Evolutionary conservation across 35 echinoderm and acorn worm species (phyloP).

Genomic region (Chiridota heheva): DNA sequence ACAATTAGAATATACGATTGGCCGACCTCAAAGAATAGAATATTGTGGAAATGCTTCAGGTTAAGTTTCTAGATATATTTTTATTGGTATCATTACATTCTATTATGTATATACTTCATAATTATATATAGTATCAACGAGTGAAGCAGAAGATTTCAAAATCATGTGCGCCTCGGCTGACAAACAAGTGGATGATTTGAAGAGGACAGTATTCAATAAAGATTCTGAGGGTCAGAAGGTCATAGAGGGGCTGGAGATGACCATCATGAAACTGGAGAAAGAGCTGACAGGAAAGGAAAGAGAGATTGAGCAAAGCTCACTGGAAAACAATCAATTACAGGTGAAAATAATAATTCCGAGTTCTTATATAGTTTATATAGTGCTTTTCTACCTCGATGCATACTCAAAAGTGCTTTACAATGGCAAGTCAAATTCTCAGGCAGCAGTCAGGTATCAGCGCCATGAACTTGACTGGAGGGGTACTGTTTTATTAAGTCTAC

Average conservation of each 20-base stretch:
- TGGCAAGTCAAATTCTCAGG: too few relatives aligned
- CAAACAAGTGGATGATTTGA: conserved; percentile 52
- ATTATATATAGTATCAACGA: conserved; percentile 37
- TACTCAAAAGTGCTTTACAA: too few relatives aligned
- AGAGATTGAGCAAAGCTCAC: background rate
- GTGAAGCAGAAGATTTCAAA: conserved; percentile 87
- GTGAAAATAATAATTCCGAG: background rate
- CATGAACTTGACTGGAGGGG: too few relatives aligned
- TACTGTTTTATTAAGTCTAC: too few relatives aligned
- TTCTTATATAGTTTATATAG: background rate
- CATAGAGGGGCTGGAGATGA: conserved; percentile 44
- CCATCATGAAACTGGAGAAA: conserved; percentile 11
- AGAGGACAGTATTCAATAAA: conserved; percentile 1
- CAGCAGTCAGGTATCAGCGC: too few relatives aligned
- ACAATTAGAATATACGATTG: too few relatives aligned
- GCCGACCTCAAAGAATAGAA: background rate
- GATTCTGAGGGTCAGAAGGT: background rate
- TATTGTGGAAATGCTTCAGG: background rate
- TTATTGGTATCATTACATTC: too few relatives aligned
- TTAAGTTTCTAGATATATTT: background rate
- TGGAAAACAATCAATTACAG: background rate
- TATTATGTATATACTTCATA: background rate
- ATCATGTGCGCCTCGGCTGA: conserved; percentile 76
- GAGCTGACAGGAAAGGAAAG: background rate
- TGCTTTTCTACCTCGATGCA: too few relatives aligned